Percentiles rank a stretch among this genome's conserved stretches.
phyloP scores from a whole-genome alignment of 64 coral and sea anemone genomes.

The Dendrophyllia cribrosa region DNA sequence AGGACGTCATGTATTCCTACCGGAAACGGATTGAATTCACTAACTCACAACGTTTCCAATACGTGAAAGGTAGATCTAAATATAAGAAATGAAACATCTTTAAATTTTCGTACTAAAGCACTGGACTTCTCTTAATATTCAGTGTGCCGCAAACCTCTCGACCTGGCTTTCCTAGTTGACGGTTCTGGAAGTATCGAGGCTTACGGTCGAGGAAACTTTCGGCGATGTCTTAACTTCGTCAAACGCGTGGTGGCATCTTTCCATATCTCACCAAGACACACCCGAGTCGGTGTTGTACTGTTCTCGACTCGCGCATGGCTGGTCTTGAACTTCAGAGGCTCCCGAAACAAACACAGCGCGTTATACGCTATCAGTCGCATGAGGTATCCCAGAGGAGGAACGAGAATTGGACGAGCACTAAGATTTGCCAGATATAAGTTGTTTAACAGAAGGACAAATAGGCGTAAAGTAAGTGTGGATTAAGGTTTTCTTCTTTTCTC shows the following conservation, averaged over 20 bases:
- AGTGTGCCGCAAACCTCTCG: conserved; percentile 58
- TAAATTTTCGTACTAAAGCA: no score
- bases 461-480: conserved; percentile 45
- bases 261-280: conserved; percentile 46
- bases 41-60: no score
- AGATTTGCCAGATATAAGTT: conserved; percentile 66
- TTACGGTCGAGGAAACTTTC: conserved; percentile 78
- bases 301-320: conserved; percentile 67
- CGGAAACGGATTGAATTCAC: no score
- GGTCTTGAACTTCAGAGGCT: conserved; percentile 61
- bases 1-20: no score
- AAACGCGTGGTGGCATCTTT: conserved; percentile 45
- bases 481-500: neutral
- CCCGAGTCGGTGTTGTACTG: conserved; percentile 56
- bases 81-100: no score
- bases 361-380: conserved; percentile 60
- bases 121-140: neutral
- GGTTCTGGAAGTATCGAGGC: conserved; percentile 70
- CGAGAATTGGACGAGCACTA: conserved; percentile 78
- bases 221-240: conserved; percentile 73
- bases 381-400: conserved; percentile 74
- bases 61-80: no score
- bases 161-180: conserved; percentile 64
- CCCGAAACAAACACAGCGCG: conserved; percentile 53
- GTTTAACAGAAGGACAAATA: conserved; percentile 51